phyloP scores from a whole-genome alignment of 2,888 invertebrate species.

The Parapristionchus giblindavisi region DNA sequence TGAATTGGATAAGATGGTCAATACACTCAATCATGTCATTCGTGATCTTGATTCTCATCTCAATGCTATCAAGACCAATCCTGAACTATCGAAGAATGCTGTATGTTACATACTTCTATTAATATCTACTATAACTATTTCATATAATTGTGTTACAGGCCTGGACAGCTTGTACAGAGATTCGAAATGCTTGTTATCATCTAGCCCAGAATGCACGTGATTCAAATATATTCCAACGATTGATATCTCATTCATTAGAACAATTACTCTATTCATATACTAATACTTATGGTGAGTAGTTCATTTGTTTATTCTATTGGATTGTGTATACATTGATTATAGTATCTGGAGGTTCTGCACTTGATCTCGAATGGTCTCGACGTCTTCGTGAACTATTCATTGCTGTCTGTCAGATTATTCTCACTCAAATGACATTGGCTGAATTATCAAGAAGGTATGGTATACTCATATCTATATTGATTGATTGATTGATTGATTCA shows the following conservation, averaged over 20 bases:
- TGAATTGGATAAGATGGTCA: slow-evolving; percentile 4
- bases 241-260: slow-evolving; percentile 25
- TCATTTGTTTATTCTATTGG: background rate
- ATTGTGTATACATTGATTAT: background rate
- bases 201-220: slow-evolving; percentile 26
- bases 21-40: slow-evolving; percentile 12
- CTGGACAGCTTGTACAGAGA: slow-evolving; percentile 25
- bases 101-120: background rate
- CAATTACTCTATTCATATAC: slow-evolving; percentile 36
- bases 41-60: slow-evolving; percentile 25
- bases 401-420: slow-evolving; percentile 48
- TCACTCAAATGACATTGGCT: slow-evolving; percentile 30
- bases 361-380: slow-evolving; percentile 56
- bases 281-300: slow-evolving; percentile 24
- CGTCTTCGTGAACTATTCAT: slow-evolving; percentile 58
- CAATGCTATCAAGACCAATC: slow-evolving; percentile 12
- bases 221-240: slow-evolving; percentile 11
- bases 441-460: slow-evolving; percentile 44
- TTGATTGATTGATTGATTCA: background rate
- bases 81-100: background rate
- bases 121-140: background rate
- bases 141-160: slow-evolving; percentile 9
- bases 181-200: background rate
- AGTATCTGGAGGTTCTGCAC: slow-evolving; percentile 34
- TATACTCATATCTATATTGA: background rate